These are phyloP conservation scores for Aphis gossypii DNA, from an alignment of 1,140 invertebrate species.

Conservation along the genomic window DNA sequence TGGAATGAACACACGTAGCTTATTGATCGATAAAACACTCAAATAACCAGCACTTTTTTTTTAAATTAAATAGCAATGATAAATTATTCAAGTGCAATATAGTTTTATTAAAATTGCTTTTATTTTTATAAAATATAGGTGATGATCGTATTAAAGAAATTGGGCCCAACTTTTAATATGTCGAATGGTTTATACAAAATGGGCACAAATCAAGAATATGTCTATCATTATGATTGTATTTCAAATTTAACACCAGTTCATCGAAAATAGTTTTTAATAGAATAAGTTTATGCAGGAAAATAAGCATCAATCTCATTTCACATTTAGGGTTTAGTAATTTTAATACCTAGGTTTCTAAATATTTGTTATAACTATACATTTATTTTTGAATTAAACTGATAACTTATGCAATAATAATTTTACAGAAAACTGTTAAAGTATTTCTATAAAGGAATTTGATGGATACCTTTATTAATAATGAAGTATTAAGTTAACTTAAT, in stretches of 20 bases:
- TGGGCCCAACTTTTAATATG: slow-evolving; percentile 73
- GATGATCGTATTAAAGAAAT: slow-evolving; percentile 73
- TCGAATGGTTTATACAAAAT: too few species aligned
- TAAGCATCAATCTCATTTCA: slow-evolving; percentile 74
- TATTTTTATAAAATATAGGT: slow-evolving; percentile 38
- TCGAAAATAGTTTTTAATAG: slow-evolving; percentile 67
- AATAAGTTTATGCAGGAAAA: slow-evolving; percentile 76
- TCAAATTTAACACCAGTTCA: slow-evolving; percentile 63
- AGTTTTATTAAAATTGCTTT: not conserved
- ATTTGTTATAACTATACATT: not conserved
- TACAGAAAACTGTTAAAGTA: not conserved
- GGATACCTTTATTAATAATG: not conserved
- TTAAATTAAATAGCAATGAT: not conserved
- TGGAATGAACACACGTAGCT: not conserved
- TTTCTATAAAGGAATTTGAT: not conserved
- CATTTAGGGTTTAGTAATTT: slow-evolving; percentile 81
- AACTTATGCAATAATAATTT: not conserved
- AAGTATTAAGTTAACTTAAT: not conserved
- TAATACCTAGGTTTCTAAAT: slow-evolving; percentile 65
- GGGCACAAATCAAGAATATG: slow-evolving; percentile 63
- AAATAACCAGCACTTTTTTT: not conserved
- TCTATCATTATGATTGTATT: slow-evolving; percentile 76
- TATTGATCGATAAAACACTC: not conserved
- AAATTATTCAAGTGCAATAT: not conserved
- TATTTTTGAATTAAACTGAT: not conserved